Base-by-base conservation (phyloP, 2,797 vertebrate species). In the Thaleichthys pacificus region DNA sequence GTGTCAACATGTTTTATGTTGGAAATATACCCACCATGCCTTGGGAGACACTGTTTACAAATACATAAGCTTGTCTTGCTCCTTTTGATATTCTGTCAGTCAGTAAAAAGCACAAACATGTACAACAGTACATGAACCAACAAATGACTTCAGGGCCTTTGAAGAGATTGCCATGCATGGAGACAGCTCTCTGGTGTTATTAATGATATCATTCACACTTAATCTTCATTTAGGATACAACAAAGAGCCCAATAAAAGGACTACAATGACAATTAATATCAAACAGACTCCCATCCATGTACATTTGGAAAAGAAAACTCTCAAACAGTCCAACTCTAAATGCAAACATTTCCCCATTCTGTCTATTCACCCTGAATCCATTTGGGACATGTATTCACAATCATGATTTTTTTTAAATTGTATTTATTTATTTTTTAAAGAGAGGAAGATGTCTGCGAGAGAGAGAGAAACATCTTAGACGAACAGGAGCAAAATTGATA, bases 151-250 rank as follows among this genome's bases (percentile, higher is more conserved):
- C 49, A 3, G 47, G 11, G 19, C 61, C 58, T 66, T 80, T 54
- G 5, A 70, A 26, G 63, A 71, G 26, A 30, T 19, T 19, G 51
- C 70, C 56, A 73, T 76, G 67, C 49, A 51, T 57, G 19, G 14
- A 67, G 32, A 51, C 24, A 68, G 75, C 54, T 80, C 79, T 85
- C 69, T n/a, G 9, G 76, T 71, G 47, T 82, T 78, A 84, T 86
- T 83, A 82, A 81, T 75, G n/a, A 79, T 67, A 69, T n/a, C 30
- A 32, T 7, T 66, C 66, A 61, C 57, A 72, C 67, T 69, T 68
- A 70, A 58, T 69, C 57, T 62, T 77, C 35, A 79, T 79, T 83
- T 69, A 84, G 72, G 62, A 76, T 75, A 77, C 62, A 79, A 80
- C 71, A 84, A 84, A 86, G 65, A 73, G 35, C 61, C 32, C 22